Conservation (phyloP, 2,888 invertebrate species). For the Vesta saturnalis region DNA sequence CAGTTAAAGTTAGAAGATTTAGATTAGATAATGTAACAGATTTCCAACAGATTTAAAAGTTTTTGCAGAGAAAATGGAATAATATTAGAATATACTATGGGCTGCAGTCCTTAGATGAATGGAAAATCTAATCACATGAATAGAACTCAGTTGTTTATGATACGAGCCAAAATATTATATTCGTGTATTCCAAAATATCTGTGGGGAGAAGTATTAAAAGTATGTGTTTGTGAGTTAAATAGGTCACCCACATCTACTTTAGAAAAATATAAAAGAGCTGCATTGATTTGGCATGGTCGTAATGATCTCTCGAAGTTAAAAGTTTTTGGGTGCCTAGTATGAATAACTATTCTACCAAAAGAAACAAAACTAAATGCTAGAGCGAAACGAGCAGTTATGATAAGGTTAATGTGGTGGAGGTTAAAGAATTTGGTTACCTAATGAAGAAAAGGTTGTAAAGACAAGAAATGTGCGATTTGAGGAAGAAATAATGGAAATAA, state of each 20-base stretch:
- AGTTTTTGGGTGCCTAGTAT: constrained; percentile 44
- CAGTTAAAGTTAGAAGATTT: not conserved
- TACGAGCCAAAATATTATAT: constrained; percentile 16
- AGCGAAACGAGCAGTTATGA: no score
- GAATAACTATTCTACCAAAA: constrained; percentile 25
- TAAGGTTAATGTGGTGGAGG: no score
- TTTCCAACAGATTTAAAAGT: no score
- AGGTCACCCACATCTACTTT: not conserved
- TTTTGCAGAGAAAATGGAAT: not conserved
- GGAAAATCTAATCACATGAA: not conserved
- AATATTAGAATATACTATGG: not conserved
- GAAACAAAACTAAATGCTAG: no score
- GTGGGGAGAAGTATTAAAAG: not conserved
- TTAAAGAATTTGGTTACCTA: not conserved
- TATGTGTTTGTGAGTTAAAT: not conserved
- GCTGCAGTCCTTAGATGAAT: constrained; percentile 8
- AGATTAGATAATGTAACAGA: no score
- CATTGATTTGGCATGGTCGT: constrained; percentile 38
- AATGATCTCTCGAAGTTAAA: constrained; percentile 31
- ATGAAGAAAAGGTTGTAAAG: no score
- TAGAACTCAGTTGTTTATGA: constrained; percentile 14
- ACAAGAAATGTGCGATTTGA: no score
- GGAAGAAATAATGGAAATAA: no score
- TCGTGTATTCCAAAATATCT: not conserved
- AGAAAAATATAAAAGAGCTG: constrained; percentile 22